These are phyloP conservation scores for Pseudolaguvia tuberculata DNA, from an alignment of 2,113 vertebrate species.

Conservation along the genomic window DNA sequence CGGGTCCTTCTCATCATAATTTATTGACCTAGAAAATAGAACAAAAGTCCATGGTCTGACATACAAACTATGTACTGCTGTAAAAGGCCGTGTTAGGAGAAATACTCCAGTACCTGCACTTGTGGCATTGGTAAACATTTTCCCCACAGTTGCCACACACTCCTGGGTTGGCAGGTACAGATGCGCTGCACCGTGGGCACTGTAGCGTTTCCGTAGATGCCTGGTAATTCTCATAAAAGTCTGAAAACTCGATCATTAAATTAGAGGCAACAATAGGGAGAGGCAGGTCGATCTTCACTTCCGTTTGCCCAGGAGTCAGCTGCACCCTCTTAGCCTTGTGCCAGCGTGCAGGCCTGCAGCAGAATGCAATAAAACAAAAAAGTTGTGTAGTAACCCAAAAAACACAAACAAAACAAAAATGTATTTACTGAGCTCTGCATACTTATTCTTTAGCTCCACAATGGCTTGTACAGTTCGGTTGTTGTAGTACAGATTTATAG, in stretches of 20 bases:
- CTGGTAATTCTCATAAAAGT: constrained; percentile 99
- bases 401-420: neutral
- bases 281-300: constrained; percentile 95
- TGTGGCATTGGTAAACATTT: constrained; percentile 98
- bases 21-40: constrained; percentile 81
- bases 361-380: neutral
- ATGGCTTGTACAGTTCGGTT: constrained; percentile 97
- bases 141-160: constrained; percentile 98
- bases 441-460: constrained; percentile 98
- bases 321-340: constrained; percentile 98
- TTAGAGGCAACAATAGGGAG: constrained; percentile 96
- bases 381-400: neutral
- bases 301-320: constrained; percentile 91
- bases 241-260: constrained; percentile 97
- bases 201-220: constrained; percentile 95
- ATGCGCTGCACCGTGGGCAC: constrained; percentile 95
- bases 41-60: neutral
- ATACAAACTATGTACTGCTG: neutral
- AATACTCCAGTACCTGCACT: constrained; percentile 77
- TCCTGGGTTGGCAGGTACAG: constrained; percentile 92
- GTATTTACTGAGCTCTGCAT: constrained; percentile 41
- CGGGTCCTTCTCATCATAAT: constrained; percentile 97
- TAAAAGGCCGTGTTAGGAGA: neutral
- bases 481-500: constrained; percentile 97
- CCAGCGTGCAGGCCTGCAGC: constrained; percentile 87